Evolutionary conservation across 2,113 vertebrate genomes (phyloP), one percentile per base, ranked within the genome.

Genomic region (Acrocephalus arundinaceus): DNA sequence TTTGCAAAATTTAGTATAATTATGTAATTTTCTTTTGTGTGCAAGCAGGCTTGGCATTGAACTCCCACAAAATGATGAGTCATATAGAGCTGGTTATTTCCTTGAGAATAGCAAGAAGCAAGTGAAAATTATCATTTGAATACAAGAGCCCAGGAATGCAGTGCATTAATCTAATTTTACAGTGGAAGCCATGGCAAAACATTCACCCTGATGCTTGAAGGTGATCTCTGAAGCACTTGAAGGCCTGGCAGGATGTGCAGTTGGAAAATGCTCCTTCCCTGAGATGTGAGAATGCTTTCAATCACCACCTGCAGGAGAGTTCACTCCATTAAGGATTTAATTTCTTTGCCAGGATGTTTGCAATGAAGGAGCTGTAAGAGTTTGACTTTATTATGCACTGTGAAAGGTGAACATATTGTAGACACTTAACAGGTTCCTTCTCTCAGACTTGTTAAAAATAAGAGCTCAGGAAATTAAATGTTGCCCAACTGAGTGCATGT

Each of bases 21-120:
- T 80, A 87, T 90, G 76, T 85, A 84, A 94, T 94, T 97, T 96
- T 58, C 87, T 70, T 96, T 96, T 95, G 94, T 96, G 84, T 96
- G 92, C 89, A 94, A 94, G 88, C 87, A 89, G 85, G 89, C 74
- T 96, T 92, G 88, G 85, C 88, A 91, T 78, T 95, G 87, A 97
- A 72, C 83, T 96, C 94, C 91, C 72, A 94, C 93, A 83, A 94
- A 80, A 90, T 10, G 94, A 87, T 87, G 95, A 97, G 85, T 96
- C 93, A 96, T 17, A 72, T 5, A 88, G 84, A 96, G 93, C 84
- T 94, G 92, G 39, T 91, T 93, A 79, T 95, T 96, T 94, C 86
- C 85, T 57, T 39, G 45, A 91, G 93, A 97, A 96, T 19, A 92
- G 84, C 67, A 37, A 91, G 88, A 84, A 77, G 78, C 48, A 74